Evolutionary conservation across 2,888 invertebrate genomes (phyloP), one percentile per base, ranked within the genome.

Genomic region (Pseudeuparius sepicola): DNA sequence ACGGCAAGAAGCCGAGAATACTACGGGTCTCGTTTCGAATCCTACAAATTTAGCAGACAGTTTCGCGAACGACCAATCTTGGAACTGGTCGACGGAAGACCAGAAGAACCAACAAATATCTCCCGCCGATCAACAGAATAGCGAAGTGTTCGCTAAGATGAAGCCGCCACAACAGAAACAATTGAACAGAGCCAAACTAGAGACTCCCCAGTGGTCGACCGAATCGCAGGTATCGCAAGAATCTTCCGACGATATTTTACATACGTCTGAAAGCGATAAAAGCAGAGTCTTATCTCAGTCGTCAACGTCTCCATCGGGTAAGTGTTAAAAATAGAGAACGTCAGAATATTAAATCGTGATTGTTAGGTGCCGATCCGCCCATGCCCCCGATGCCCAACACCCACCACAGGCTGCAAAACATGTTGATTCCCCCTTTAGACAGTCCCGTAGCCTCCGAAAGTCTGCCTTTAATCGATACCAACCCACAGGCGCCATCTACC

Each of bases 221-320:
- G 76, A 76, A 52, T 75, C 75, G 18, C 74, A 75, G 54, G 67
- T 73, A 59, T 75, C 74, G 6, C 73, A 75, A 52, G 75, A 75
- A 47, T 75, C 75, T 2, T 75, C 74, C 41, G 75, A 75, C 48
- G 71, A 73, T 17, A 63, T 69, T 13, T 61, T 69, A 23, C 73
- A 71, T 30, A 71, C 71, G 7, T 72, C 73, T 6, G 74, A 74
- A 50, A 71, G 71, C 35, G 72, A 73, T 27, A 71, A 71, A 52
- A 73, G 73, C 61, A 69, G n/a, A n/a, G n/a, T n/a, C n/a, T n/a
- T n/a, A 70, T 46, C 68, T 69, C n/a, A n/a, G n/a, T n/a, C n/a
- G n/a, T n/a, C n/a, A n/a, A n/a, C n/a, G n/a, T n/a, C n/a, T n/a
- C n/a, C n/a, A n/a, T n/a, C n/a, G n/a, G n/a, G n/a, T n/a, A n/a